Evolutionary conservation across 1,140 invertebrate species (phyloP).

Genomic region (Pogonus chalceus): DNA sequence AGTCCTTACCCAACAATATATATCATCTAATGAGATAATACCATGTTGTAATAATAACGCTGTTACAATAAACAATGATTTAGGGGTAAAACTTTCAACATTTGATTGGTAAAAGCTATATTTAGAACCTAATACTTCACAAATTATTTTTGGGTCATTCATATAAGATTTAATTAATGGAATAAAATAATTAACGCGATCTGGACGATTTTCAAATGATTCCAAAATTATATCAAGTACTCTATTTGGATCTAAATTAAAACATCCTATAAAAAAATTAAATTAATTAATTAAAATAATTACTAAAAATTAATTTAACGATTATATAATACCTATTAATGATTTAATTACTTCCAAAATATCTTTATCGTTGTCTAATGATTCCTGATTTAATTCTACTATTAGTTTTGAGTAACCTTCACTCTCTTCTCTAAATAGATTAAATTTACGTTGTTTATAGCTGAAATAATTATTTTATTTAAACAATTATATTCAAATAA

Average conservation of each 20-base stretch:
- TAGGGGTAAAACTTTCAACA: conserved; percentile 57
- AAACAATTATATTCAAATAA: conserved; percentile 2
- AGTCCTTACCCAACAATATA: conserved; percentile 82
- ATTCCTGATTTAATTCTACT: conserved; percentile 88
- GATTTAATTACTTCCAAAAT: conserved; percentile 81
- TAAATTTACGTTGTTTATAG: conserved; percentile 99
- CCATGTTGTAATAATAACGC: conserved; percentile 81
- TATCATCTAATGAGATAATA: conserved; percentile 76
- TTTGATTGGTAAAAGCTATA: conserved; percentile 62
- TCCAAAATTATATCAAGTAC: conserved; percentile 95
- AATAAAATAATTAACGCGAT: conserved; percentile 64
- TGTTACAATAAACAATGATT: conserved; percentile 77
- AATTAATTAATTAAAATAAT: conserved; percentile 13
- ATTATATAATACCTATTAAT: conserved; percentile 67
- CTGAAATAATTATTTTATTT: conserved; percentile 47
- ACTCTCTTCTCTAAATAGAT: conserved; percentile 95
- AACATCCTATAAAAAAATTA: conserved; percentile 68
- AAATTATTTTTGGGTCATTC: conserved; percentile 72
- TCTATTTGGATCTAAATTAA: conserved; percentile 97
- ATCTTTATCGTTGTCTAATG: conserved; percentile 40
- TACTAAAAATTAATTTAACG: conserved; percentile 12
- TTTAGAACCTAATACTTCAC: conserved; percentile 93
- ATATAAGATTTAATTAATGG: conserved; percentile 77
- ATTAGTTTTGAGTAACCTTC: conserved; percentile 98
- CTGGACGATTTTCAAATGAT: conserved; percentile 84